phyloP scores from a whole-genome alignment of 2,797 vertebrate species.

The Brachymystax lenok region DNA sequence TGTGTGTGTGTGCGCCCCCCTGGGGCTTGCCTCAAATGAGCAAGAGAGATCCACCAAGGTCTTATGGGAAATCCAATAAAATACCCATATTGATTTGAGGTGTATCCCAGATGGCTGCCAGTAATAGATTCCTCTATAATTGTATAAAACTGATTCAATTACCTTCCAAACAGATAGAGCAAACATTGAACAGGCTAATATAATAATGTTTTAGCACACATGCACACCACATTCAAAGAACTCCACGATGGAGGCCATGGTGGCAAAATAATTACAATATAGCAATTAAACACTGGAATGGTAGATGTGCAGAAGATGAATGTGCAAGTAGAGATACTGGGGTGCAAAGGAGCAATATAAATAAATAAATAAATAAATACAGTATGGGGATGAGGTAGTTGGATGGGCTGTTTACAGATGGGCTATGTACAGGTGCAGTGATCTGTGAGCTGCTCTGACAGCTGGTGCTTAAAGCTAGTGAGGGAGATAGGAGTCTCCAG shows the following conservation, averaged over 20 bases:
- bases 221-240: not conserved
- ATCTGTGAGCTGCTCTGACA: too few species aligned
- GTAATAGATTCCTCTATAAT: not conserved
- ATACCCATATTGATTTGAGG: not conserved
- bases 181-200: not conserved
- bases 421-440: too few species aligned
- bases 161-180: not conserved
- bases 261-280: too few species aligned
- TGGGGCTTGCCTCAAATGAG: not conserved
- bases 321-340: too few species aligned
- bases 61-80: conserved; percentile 1
- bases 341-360: too few species aligned
- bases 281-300: too few species aligned
- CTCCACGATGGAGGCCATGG: not conserved
- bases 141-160: not conserved
- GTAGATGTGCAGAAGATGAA: too few species aligned
- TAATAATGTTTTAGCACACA: not conserved
- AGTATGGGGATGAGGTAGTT: too few species aligned
- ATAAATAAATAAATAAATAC: too few species aligned
- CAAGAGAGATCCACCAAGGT: not conserved
- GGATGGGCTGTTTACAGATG: too few species aligned
- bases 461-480: too few species aligned
- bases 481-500: too few species aligned
- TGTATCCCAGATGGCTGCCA: not conserved
- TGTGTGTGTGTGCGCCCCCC: not conserved